Evolutionary conservation across 2,888 invertebrate species (phyloP), one percentile per base, ranked within the genome.

Genomic region (Caenorhabditis panamensis): DNA sequence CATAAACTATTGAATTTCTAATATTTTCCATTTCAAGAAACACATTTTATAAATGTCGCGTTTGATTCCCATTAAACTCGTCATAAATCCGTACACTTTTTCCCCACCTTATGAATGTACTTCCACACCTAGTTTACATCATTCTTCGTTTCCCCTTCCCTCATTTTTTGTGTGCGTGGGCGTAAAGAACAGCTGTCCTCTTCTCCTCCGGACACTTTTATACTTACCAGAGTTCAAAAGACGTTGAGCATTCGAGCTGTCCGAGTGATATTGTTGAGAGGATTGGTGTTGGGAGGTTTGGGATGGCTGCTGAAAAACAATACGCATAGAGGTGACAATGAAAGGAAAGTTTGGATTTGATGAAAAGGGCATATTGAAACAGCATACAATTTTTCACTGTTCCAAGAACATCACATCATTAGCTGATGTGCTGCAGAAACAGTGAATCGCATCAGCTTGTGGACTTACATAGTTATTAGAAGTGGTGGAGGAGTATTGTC

Each of bases 151-250:
- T 26, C 28, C 28, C 4, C 54, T 28, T 28, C 8, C 28, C 51
- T 13, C 22, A 11, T 13, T 22, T 22, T 13, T 13, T 3, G 1
- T 26, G 56, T 63, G 63, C 72, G 72, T 64, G 54, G 63, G 72
- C 64, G 58, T 4, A 47, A 44, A 72, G 72, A 63, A 63, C 64
- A 64, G 56, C 72, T 64, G 72, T 51, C 58, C 31, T 24, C 41
- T 36, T 37, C 16, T 28, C 11, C 22, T 24, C 16, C 58, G n/a
- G 18, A n/a, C 2, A 5, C 31, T 31, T 58, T 20, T 16, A 18
- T 4, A 54, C 77, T 63, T 69, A 69, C 77, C 77, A 67, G 81
- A 69, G 79, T 83, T 83, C 64, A 79, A 76, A 11, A 82, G 66
- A 58, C 79, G 76, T 61, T 76, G 75, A 53, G 81, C 81, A 72